Evolutionary conservation across 2,888 invertebrate genomes (phyloP), one percentile per base, ranked within the genome.

Genomic region (Drosophila cracens): DNA sequence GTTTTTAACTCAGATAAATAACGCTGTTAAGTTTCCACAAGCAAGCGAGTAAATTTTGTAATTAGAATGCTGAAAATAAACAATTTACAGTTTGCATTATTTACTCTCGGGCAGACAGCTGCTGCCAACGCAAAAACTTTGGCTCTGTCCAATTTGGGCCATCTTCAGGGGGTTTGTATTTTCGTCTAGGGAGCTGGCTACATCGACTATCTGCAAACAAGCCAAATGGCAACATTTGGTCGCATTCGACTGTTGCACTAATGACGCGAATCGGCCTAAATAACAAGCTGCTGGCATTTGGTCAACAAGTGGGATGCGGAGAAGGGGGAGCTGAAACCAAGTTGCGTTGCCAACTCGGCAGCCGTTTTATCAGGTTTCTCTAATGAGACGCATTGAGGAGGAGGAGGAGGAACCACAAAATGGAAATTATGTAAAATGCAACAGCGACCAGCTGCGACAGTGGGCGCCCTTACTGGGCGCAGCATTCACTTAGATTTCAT

Each of bases 241-340:
- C 57, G 74, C 77, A 70, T 70, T 74, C 67, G 34, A 59, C 52
- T 76, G 72, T 66, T 81, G 74, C 82, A 74, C 89, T 88, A 86
- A 86, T 86, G 85, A 86, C 80, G 84, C 87, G 82, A 83, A 80
- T 76, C 84, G 80, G 89, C 80, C 80, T 78, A 86, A 88, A 88
- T 86, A 78, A 81, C 83, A 83, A 85, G 86, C 51, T 77, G 69
- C 77, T 87, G 87, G 82, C 85, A 81, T 68, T 77, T 74, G 87
- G 85, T 81, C 83, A 87, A 82, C 83, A 76, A 73, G 76, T 65
- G 7, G 58, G 43, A 18, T 13, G 46, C 16, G 16, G 7, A 2
- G 21, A 21, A 16, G 16, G 46, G 43, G 46, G 2, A 25, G 46
- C 16, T 16, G 18, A 8, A 52, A 36, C 38, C 54, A 58, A 57